Evolutionary conservation across 23 tunicate species (phyloP), one percentile per base, ranked within the genome.

Genomic region (Styela clava): DNA sequence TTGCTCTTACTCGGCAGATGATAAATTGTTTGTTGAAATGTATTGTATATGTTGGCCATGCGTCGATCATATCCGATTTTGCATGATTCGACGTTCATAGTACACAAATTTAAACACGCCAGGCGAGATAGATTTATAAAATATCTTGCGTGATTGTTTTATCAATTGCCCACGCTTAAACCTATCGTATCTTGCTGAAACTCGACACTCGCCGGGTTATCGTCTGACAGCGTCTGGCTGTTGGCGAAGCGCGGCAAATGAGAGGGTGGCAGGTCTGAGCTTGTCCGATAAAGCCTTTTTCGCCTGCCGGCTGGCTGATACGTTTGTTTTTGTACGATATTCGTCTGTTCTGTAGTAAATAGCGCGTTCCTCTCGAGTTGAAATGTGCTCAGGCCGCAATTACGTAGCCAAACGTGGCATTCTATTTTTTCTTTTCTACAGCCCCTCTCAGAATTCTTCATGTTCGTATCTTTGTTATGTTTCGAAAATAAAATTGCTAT

Each of bases 211-310:
- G 12, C 56, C 12, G 56, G 56, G 56, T 44, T 44, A 44, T 44
- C 56, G 56, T 12, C 56, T 44, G 9, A 44, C 12, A 12, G 56
- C 56, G 56, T 44, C 56, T 44, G 56, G 7, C 56, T 44, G 56
- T 44, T 44, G 56, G 56, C 56, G 56, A 44, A 44, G 56, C 56
- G 77, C 77, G 77, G 77, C 35, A 34, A 71, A 32, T 32, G 35
- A 71, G 77, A 65, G 70, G 37, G 35, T 44, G 77, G 37, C 81
- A 76, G 44, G 81, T 76, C 81, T 76, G 81, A 76, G 81, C 81
- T 44, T 76, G 81, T 52, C 81, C 65, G 81, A 44, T 2, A 29
- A 22, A 22, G 64, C 65, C 81, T 76, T 76, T 76, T 76, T 52
- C 64, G 63, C 64, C 23, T 9, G 28, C n/a, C 65, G n/a, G 30